These are phyloP conservation scores for Mus pahari DNA, from an alignment of 2,113 vertebrate genomes.

Conservation along the genomic window DNA sequence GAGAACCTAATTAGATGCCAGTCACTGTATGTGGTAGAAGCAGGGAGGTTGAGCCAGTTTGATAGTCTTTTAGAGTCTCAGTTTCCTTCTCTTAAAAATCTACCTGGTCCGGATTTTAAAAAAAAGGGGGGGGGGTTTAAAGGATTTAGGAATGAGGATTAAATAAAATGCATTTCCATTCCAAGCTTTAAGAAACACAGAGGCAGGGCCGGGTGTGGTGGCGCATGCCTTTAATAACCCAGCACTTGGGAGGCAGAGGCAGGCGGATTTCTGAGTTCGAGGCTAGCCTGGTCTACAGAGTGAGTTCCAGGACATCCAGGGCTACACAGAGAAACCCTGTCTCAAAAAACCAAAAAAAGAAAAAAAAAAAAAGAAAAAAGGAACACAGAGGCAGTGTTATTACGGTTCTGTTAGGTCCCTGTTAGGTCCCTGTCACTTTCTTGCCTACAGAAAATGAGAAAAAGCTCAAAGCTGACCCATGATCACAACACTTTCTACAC, in stretches of 20 bases:
- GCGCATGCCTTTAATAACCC: no score
- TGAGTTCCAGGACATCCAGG: no score
- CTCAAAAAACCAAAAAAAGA: no score
- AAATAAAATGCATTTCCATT: slow-evolving; percentile 20
- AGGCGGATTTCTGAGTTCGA: no score
- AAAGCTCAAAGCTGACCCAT: neutral
- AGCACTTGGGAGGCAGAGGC: no score
- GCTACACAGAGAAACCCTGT: no score
- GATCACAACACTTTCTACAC: neutral
- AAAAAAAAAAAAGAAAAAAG: no score
- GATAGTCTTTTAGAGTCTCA: neutral
- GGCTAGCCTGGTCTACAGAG: no score
- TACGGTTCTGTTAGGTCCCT: neutral
- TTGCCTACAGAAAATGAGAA: neutral
- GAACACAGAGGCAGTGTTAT: neutral
- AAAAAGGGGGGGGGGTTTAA: neutral
- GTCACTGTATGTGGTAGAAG: neutral
- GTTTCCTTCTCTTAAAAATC: slow-evolving; percentile 54
- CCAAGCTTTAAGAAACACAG: neutral
- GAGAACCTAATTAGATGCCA: neutral
- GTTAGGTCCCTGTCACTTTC: neutral
- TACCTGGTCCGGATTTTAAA: neutral
- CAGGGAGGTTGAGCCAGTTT: neutral
- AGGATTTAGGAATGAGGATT: neutral
- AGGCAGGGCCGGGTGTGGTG: no score